Evolutionary conservation across 2,888 invertebrate genomes (phyloP).

Genomic region (Tricholauxania praeusta): DNA sequence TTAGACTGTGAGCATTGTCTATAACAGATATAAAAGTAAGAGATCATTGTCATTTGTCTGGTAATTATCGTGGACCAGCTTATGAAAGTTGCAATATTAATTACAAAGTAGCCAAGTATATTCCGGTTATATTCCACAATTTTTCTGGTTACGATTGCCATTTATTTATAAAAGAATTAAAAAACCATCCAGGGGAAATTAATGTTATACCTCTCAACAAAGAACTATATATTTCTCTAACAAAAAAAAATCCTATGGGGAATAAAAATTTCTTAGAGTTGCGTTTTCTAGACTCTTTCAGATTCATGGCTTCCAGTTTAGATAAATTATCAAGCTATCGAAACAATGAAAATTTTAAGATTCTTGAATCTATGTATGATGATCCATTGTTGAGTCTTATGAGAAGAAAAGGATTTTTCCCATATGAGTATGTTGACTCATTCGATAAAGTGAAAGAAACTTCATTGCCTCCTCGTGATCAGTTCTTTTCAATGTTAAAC

Average conservation of each 20-base stretch:
- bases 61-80: conserved; percentile 28
- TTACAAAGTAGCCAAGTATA: neutral
- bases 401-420: neutral
- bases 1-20: too few relatives aligned
- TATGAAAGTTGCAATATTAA: conserved; percentile 18
- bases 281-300: conserved; percentile 39
- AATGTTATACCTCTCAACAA: conserved; percentile 54
- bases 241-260: conserved; percentile 28
- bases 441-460: neutral
- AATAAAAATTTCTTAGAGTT: conserved; percentile 29
- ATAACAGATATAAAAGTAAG: neutral
- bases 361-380: conserved; percentile 36
- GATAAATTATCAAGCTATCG: conserved; percentile 32
- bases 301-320: conserved; percentile 39
- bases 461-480: neutral
- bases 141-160: conserved; percentile 38
- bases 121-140: conserved; percentile 20
- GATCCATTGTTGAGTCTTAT: neutral
- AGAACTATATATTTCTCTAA: conserved; percentile 52
- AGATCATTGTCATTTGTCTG: conserved; percentile 32
- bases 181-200: conserved; percentile 30
- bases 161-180: conserved; percentile 38
- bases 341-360: conserved; percentile 42
- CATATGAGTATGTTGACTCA: conserved; percentile 1
- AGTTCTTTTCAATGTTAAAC: neutral